phyloP scores from a whole-genome alignment of 2,113 vertebrate genomes.

The Tragulus kanchil region DNA sequence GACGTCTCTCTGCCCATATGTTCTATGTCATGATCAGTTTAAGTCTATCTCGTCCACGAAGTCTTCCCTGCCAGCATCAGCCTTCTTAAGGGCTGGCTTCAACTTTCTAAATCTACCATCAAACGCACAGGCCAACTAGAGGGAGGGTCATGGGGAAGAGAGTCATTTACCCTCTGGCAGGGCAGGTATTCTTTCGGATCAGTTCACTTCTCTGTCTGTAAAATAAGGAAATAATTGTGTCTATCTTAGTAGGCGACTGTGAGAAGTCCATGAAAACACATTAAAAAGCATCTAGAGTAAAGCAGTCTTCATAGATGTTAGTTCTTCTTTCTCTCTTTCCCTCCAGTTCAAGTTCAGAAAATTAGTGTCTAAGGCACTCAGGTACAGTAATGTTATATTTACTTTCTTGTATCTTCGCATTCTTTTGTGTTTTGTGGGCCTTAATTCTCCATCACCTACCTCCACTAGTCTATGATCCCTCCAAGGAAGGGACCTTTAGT shows the following conservation, averaged over 20 bases:
- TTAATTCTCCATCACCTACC: constrained; percentile 1
- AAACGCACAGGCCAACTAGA: not conserved
- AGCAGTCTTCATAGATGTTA: not conserved
- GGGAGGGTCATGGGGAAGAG: not conserved
- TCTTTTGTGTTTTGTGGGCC: not conserved
- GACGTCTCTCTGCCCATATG: not conserved
- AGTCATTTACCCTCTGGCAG: not conserved
- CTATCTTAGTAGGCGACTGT: not conserved
- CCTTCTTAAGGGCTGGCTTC: not conserved
- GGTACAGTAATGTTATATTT: not conserved
- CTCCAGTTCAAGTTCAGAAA: not conserved
- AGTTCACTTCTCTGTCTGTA: not conserved
- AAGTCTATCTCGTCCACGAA: not conserved
- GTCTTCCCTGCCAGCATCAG: not conserved
- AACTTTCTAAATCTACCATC: not conserved
- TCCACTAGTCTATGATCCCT: not conserved
- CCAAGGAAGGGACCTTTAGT: not conserved
- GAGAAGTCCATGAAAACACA: no score
- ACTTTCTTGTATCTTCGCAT: not conserved
- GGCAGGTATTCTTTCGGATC: not conserved
- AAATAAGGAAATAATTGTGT: not conserved
- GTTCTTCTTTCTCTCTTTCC: not conserved
- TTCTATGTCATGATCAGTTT: not conserved
- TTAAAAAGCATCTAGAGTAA: not conserved
- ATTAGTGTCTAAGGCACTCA: not conserved